Conservation (phyloP, 2,797 vertebrate species). For the Oreochromis grahami region DNA sequence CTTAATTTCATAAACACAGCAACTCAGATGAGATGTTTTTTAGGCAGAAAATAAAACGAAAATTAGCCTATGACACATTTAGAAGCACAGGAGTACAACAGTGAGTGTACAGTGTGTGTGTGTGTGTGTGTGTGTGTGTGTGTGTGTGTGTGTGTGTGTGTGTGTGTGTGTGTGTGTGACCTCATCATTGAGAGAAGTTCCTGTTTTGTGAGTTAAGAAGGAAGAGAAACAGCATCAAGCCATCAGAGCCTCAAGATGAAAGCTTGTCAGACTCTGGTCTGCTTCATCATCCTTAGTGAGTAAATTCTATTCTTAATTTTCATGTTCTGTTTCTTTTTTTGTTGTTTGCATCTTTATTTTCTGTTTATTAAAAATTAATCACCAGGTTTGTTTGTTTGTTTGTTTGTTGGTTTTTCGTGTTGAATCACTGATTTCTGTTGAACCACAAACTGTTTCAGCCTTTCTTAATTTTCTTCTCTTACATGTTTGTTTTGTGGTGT, state of each 20-base stretch:
- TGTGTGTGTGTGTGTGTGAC: neutral
- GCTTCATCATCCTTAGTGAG: neutral
- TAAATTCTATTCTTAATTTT: rapidly evolving
- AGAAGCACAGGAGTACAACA: neutral
- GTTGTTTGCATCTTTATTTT: neutral
- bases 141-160: neutral
- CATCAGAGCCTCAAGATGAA: neutral
- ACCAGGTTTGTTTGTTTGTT: neutral
- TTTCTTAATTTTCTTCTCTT: neutral
- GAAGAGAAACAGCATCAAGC: neutral
- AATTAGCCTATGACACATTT: neutral
- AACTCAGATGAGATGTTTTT: neutral
- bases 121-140: neutral
- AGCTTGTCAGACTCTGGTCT: neutral
- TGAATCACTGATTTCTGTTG: neutral
- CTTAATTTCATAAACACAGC: neutral
- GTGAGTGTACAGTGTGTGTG: too few species aligned
- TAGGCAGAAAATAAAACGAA: neutral
- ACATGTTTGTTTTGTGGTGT: neutral
- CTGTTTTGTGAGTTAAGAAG: neutral
- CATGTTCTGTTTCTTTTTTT: rapidly evolving
- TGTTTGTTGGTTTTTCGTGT: rapidly evolving
- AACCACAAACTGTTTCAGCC: neutral
- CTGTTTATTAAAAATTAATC: neutral
- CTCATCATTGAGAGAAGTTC: neutral